These are phyloP conservation scores for Lordiphosa fenestrarum DNA, from an alignment of 2,888 invertebrate genomes.

Conservation along the genomic window DNA sequence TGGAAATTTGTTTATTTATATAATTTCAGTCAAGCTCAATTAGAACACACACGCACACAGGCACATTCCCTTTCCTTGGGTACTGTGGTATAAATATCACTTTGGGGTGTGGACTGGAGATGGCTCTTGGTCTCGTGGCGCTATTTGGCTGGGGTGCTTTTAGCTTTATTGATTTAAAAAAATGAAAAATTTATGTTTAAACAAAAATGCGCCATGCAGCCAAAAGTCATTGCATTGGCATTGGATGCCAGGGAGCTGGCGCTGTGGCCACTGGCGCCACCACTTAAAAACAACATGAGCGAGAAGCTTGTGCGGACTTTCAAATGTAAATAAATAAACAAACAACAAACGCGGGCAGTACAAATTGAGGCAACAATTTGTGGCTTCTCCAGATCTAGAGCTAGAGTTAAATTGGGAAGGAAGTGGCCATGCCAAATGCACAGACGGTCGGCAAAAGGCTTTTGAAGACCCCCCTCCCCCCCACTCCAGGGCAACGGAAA, in stretches of 20 bases:
- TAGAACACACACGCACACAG: slow-evolving; percentile 47
- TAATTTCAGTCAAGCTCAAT: slow-evolving; percentile 72
- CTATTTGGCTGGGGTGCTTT: slow-evolving; percentile 59
- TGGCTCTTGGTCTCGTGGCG: slow-evolving; percentile 60
- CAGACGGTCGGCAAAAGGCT: slow-evolving; percentile 47
- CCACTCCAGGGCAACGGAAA: slow-evolving; percentile 2
- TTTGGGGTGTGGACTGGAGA: slow-evolving; percentile 22
- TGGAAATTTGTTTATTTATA: slow-evolving; percentile 62
- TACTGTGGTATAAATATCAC: slow-evolving; percentile 52
- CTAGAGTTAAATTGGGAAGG: slow-evolving; percentile 10
- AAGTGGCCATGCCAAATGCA: slow-evolving; percentile 30
- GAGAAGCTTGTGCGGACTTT: slow-evolving; percentile 60
- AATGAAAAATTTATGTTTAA: slow-evolving; percentile 75
- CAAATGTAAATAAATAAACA: slow-evolving; percentile 68
- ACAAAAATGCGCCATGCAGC: slow-evolving; percentile 61
- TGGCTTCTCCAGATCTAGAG: slow-evolving; percentile 20
- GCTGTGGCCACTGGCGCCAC: slow-evolving; percentile 63
- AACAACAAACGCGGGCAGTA: slow-evolving; percentile 29
- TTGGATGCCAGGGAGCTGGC: slow-evolving; percentile 13
- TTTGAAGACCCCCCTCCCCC: slow-evolving; percentile 43
- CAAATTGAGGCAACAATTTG: slow-evolving; percentile 55
- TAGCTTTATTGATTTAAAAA: slow-evolving; percentile 71
- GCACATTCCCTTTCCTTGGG: slow-evolving; percentile 1
- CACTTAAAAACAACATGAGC: slow-evolving; percentile 73
- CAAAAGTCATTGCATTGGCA: slow-evolving; percentile 38